Evolutionary conservation across 2,888 invertebrate species (phyloP), one percentile per base, ranked within the genome.

Genomic region (Diaprepes abbreviatus): DNA sequence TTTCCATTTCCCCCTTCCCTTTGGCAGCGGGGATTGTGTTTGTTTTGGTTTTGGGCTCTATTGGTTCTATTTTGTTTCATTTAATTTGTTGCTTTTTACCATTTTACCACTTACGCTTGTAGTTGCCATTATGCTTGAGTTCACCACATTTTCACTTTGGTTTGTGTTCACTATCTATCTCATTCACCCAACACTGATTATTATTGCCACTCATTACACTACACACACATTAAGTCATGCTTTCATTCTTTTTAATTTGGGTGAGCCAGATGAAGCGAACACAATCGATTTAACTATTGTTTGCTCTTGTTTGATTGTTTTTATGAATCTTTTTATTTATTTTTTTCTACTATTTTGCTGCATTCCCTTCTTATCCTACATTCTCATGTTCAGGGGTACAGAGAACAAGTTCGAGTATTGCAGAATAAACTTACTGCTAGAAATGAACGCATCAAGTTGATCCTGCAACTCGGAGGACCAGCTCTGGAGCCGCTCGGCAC

Each of bases 361-460:
- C 84, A 82, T 77, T 81, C 81, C 79, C 77, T 72, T 73, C 75
- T 71, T 9, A 58, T 74, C 76, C 75, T 68, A 57, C 62, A 73
- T 67, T 71, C 21, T 84, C 84, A 83, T 82, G 69, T 28, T 77
- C 86, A 95, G 95, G 91, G 90, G 85, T 93, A 90, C 88, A 92
- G 92, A 84, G 95, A 95, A 86, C 90, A 90, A 86, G 91, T 94
- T 81, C 93, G 93, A 85, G 89, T 90, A 84, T 89, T 96, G 83
- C 94, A 95, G 86, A 92, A 91, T 87, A 94, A 94, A 89, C 93
- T 96, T 82, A 89, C 91, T 82, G 92, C 93, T 86, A 92, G 93
- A 78, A 91, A 91, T 84, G 95, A 96, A 87, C 92, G 95, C 83
- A 92, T 95, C 83, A 95, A 95, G 86, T 88, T 94, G 79, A 87